phyloP scores from a whole-genome alignment of 2,113 vertebrate genomes.

The Peromyscus californicus region DNA sequence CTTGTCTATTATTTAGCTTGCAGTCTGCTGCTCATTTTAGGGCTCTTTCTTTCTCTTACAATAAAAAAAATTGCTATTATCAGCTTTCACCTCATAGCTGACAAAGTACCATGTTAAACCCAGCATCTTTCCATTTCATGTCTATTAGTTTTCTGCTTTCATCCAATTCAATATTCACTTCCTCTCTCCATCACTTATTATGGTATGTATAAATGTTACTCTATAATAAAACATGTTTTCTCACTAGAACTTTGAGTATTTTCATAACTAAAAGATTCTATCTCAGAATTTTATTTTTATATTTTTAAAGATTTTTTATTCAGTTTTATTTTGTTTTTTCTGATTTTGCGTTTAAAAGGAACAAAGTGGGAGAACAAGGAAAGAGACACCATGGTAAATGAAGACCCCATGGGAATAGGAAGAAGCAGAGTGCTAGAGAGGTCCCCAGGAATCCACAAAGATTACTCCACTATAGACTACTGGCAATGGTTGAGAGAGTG shows the following conservation, averaged over 20 bases:
- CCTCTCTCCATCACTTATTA: neutral
- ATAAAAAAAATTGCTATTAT: neutral
- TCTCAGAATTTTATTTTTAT: neutral
- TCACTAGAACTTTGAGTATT: neutral
- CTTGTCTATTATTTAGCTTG: neutral
- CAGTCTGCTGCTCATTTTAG: neutral
- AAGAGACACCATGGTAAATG: no score
- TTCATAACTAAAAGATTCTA: neutral
- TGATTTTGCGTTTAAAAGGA: neutral
- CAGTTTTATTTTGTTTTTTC: neutral
- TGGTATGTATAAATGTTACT: neutral
- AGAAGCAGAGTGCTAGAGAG: no score
- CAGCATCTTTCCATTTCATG: neutral
- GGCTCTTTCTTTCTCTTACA: neutral
- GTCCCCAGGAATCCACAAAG: no score
- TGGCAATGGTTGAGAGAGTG: no score
- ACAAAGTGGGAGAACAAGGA: no score
- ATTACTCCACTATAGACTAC: no score
- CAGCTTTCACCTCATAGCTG: neutral
- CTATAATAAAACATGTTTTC: neutral
- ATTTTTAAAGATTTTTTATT: neutral
- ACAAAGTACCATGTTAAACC: neutral
- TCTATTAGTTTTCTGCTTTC: neutral
- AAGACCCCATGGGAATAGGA: no score
- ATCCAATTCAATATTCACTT: neutral